Percentiles rank a stretch among this genome's conserved stretches.
These are phyloP conservation scores for Brenthis daphne DNA, from an alignment of 2,888 invertebrate genomes.

Conservation along the genomic window DNA sequence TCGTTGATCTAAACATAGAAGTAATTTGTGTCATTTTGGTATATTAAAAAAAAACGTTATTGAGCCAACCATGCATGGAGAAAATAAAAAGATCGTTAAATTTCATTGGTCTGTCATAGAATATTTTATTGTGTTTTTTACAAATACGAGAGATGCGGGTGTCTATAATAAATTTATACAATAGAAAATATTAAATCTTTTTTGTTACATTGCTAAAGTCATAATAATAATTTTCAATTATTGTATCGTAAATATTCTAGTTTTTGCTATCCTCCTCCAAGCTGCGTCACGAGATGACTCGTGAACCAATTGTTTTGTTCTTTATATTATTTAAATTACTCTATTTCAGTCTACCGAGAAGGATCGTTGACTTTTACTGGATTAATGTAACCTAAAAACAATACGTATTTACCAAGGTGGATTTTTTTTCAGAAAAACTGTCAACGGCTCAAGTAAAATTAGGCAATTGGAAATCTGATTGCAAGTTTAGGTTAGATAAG, in stretches of 20 bases:
- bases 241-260: constrained; percentile 12
- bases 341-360: constrained; percentile 48
- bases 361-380: constrained; percentile 35
- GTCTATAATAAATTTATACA: constrained; percentile 16
- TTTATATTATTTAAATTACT: constrained; percentile 37
- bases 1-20: constrained; percentile 45
- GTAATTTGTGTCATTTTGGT: constrained; percentile 59
- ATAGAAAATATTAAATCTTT: no score
- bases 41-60: constrained; percentile 48
- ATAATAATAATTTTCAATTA: no score
- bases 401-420: background rate
- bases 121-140: background rate
- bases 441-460: constrained; percentile 52
- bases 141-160: constrained; percentile 35
- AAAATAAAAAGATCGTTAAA: constrained; percentile 38
- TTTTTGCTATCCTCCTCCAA: constrained; percentile 19
- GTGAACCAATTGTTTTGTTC: constrained; percentile 28
- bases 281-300: constrained; percentile 17
- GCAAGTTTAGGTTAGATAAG: constrained; percentile 62
- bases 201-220: no score
- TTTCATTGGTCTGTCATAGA: background rate
- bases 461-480: constrained; percentile 65
- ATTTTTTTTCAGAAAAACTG: background rate
- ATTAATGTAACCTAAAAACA: background rate
- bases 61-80: constrained; percentile 48